These are phyloP conservation scores for Dryobates pubescens DNA, from an alignment of 2,797 vertebrate genomes.

Conservation along the genomic window DNA sequence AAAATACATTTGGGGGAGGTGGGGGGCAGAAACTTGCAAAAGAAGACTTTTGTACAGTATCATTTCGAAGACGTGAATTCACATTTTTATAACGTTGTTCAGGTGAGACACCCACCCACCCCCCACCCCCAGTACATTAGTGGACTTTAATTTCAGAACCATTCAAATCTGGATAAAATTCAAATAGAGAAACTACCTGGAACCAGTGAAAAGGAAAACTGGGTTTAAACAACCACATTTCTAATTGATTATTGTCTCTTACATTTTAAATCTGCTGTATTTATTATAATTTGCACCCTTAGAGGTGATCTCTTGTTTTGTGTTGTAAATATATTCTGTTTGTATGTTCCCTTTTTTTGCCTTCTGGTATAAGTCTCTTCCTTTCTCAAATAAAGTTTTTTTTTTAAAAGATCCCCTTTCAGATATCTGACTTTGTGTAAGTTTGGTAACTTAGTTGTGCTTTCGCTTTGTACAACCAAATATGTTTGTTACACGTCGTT, in stretches of 20 bases:
- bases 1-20: conserved; percentile 75
- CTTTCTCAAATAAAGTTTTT: conserved; percentile 94
- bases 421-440: conserved; percentile 85
- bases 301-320: conserved; percentile 86
- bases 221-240: conserved; percentile 76
- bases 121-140: conserved; percentile 33
- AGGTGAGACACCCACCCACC: conserved; percentile 41
- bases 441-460: conserved; percentile 72
- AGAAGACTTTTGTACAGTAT: conserved; percentile 77
- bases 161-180: conserved; percentile 74
- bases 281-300: conserved; percentile 86
- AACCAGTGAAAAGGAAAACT: conserved; percentile 81
- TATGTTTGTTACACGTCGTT: conserved; percentile 51
- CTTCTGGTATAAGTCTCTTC: conserved; percentile 92
- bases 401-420: conserved; percentile 84
- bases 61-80: conserved; percentile 70
- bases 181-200: conserved; percentile 75
- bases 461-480: conserved; percentile 71
- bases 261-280: conserved; percentile 91
- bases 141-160: conserved; percentile 56
- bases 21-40: conserved; percentile 71
- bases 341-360: conserved; percentile 91
- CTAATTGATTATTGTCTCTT: conserved; percentile 78
- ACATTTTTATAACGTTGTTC: conserved; percentile 78
- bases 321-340: conserved; percentile 93